Evolutionary conservation across 2,113 vertebrate genomes (phyloP), one percentile per base, ranked within the genome.

Genomic region (Ophthalmolycus amberensis): DNA sequence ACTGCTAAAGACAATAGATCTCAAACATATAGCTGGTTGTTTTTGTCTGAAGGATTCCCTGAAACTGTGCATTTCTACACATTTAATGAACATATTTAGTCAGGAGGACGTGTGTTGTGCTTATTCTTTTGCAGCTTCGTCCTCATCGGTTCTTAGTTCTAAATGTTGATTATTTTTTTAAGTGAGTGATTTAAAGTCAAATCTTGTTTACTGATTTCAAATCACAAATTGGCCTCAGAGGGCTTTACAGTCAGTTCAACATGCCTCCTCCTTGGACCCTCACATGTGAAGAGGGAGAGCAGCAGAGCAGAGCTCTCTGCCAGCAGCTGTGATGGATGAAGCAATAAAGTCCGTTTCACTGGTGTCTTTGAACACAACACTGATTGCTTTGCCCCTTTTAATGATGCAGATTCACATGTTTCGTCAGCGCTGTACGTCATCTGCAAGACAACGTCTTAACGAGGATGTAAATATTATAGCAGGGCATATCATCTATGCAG

Each of bases 401-500:
- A 42, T 62, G 22, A 32, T 62, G 1, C 7, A 52, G 18, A 70
- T 58, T 78, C 27, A 22, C 18, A 44, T 0, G 4, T 63, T 73
- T n/a, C 52, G 10, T 18, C n/a, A 1, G 29, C 3, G 7, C 11
- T 50, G 56, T 59, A 20, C 50, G 68, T 77, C 16, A 64, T 22
- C 8, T 46, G 22, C 25, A 59, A 82, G 75, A 85, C 62, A 42
- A 9, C 0, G 11, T 56, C 79, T 75, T 81, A 48, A 65, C 76
- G 37, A 50, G 70, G 79, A 50, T 79, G 75, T 82, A 71, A 81
- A 83, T 82, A 71, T 83, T 75, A n/a, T n/a, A 58, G 42, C 38
- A 22, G 54, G 20, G 42, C 60, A 15, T 59, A 76, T 76, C 63
- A 80, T 80, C 50, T 9, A 3, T 76, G 34, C 63, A 40, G 15